Evolutionary conservation across 2,888 invertebrate genomes (phyloP).

Genomic region (Tipula vernalis): DNA sequence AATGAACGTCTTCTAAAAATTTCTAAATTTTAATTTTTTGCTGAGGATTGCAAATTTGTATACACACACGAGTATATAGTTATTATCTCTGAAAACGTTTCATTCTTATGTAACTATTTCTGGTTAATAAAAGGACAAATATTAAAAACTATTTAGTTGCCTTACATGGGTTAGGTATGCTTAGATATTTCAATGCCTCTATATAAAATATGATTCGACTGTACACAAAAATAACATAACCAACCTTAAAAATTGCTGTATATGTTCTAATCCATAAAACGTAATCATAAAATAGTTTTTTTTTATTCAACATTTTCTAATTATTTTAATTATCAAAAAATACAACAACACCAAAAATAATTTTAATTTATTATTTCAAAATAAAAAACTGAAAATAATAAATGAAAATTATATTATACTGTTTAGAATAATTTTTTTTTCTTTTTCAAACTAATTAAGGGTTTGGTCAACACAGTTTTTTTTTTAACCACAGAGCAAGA

Average conservation of each 20-base stretch:
- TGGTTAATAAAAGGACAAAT: too few relatives aligned
- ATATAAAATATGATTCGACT: neutral
- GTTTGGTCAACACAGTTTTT: neutral
- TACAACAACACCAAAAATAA: neutral
- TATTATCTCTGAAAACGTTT: too few relatives aligned
- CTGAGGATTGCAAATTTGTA: too few relatives aligned
- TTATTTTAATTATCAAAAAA: conserved; percentile 4
- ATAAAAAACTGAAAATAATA: neutral
- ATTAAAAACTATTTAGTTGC: too few relatives aligned
- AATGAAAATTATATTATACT: neutral
- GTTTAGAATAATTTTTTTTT: neutral
- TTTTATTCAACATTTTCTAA: neutral
- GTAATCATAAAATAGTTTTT: neutral
- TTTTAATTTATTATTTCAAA: conserved; percentile 8
- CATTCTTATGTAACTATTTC: too few relatives aligned
- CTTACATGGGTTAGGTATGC: neutral
- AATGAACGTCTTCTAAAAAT: too few relatives aligned
- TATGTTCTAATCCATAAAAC: neutral
- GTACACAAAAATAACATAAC: neutral
- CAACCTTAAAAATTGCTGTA: conserved; percentile 4
- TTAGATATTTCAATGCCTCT: neutral
- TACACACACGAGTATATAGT: too few relatives aligned
- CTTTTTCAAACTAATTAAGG: conserved; percentile 8
- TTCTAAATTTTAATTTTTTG: too few relatives aligned
- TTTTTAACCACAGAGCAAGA: conserved; percentile 1